A percentile compares a stretch with the other conserved stretches of the same genome.
Evolutionary conservation across 1,140 invertebrate species (phyloP).

Genomic region (Zaprionus capensis): DNA sequence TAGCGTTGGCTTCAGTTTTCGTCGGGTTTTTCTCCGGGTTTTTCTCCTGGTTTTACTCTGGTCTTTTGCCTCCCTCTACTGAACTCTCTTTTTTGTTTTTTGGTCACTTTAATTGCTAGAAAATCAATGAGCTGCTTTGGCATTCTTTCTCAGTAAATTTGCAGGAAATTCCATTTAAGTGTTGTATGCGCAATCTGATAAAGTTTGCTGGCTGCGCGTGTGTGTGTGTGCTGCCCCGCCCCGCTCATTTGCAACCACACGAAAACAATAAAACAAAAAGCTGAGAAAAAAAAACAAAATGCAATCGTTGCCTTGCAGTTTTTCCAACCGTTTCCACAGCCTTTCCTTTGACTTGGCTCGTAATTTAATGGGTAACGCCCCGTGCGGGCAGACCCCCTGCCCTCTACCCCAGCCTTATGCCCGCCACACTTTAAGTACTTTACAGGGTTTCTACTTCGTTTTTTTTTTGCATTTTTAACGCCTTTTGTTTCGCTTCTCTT

Average conservation of each 20-base stretch:
- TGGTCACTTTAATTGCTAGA: constrained; percentile 43
- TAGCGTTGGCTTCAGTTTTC: constrained; percentile 47
- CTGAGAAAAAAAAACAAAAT: constrained; percentile 13
- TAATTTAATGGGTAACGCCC: constrained; percentile 55
- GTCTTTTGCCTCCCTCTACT: neutral
- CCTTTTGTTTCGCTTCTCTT: constrained; percentile 65
- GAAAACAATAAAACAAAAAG: constrained; percentile 44
- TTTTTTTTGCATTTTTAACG: constrained; percentile 42
- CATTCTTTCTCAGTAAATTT: constrained; percentile 2
- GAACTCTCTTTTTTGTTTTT: neutral
- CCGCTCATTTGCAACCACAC: constrained; percentile 30
- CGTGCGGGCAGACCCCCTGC: neutral
- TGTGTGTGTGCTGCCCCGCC: neutral
- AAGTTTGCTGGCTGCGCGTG: constrained; percentile 10
- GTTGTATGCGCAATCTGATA: constrained; percentile 66
- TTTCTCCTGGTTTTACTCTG: neutral
- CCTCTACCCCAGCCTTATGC: neutral
- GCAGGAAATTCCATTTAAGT: constrained; percentile 43
- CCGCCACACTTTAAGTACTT: constrained; percentile 64
- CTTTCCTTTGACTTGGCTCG: constrained; percentile 23
- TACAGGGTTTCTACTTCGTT: constrained; percentile 43
- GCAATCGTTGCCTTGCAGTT: constrained; percentile 28
- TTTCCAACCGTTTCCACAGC: neutral
- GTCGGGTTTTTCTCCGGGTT: neutral
- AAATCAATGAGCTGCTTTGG: constrained; percentile 40